Evolutionary conservation across 2,888 invertebrate species (phyloP).

Genomic region (Helleia helle): DNA sequence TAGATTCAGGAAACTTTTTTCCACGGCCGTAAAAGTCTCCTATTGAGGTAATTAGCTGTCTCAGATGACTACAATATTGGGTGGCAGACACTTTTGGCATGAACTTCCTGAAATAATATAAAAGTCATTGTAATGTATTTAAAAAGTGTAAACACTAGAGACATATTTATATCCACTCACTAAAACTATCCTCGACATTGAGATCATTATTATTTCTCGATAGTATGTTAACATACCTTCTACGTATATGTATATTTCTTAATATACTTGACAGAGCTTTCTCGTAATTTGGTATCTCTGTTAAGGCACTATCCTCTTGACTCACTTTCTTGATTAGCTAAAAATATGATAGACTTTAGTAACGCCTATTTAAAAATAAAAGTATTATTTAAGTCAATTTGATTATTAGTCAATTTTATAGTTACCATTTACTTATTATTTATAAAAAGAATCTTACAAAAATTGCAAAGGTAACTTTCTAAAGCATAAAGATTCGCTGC

Average conservation of each 20-base stretch:
- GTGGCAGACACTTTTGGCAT: constrained; percentile 92
- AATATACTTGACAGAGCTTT: constrained; percentile 88
- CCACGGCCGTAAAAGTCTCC: constrained; percentile 76
- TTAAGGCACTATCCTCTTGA: constrained; percentile 81
- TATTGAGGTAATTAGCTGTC: constrained; percentile 88
- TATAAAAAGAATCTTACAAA: too few species aligned
- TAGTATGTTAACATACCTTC: constrained; percentile 75
- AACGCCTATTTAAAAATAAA: too few species aligned
- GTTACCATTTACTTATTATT: too few species aligned
- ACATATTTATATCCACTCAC: too few species aligned
- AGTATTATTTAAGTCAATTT: too few species aligned
- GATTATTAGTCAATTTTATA: too few species aligned
- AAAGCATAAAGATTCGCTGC: too few species aligned
- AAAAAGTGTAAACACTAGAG: not conserved
- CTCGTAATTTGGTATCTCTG: constrained; percentile 87
- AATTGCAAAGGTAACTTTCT: too few species aligned
- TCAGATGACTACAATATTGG: constrained; percentile 88
- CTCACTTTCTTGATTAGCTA: constrained; percentile 87
- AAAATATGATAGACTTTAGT: too few species aligned
- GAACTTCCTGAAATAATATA: constrained; percentile 78
- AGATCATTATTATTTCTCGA: too few species aligned
- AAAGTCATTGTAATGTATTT: not conserved
- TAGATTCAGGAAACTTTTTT: constrained; percentile 78
- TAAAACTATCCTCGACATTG: too few species aligned
- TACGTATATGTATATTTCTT: constrained; percentile 86